Base-by-base conservation (phyloP, 2,888 invertebrate species). In the Parnassius mnemosyne region DNA sequence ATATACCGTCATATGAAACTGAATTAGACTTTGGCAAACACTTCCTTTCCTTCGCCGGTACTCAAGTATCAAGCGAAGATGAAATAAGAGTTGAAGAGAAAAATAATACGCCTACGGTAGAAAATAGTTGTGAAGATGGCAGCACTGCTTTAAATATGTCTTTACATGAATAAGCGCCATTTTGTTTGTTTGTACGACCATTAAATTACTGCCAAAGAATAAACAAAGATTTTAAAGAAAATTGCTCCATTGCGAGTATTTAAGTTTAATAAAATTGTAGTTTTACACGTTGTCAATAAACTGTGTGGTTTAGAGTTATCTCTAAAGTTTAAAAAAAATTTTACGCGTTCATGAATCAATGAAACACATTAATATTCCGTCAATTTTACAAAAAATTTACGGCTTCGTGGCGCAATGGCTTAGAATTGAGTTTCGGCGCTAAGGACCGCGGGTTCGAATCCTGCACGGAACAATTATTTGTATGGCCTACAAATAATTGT, bases 11-110 rank as follows among this genome's bases (percentile, higher is more conserved):
- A 0, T 83, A 78, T 49, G 85, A 83, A 0, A 74, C 76, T 0
- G 86, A 87, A 2, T 67, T 83, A 2, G 89, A 88, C 47, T 89
- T 90, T n/a, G 90, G 90, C 0, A 89, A 90, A 64, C 90, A 90
- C 66, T 90, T 91, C 47, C 73, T 89, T 0, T 79, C 77, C 0
- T 83, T 78, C 57, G 67, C 75, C 0, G 80, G 77, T 11, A 75
- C 78, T 3, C 69, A 68, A 9, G 71, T 78, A 5, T 86, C 89
- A 0, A 89, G 89, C 58, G 89, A 87, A 49, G 87, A 89, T 9
- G 90, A 89, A 34, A 65, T 63, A 0, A 71, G 62, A 49, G 57
- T 43, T 10, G 68, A 68, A 49, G 61, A 57, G 10, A 60, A 66
- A 10, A 78, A 71, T 56, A 69, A 13, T 49, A 49, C 56, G 49